Evolutionary conservation across 2,113 vertebrate genomes (phyloP).

Genomic region (Aptenodytes forsteri): DNA sequence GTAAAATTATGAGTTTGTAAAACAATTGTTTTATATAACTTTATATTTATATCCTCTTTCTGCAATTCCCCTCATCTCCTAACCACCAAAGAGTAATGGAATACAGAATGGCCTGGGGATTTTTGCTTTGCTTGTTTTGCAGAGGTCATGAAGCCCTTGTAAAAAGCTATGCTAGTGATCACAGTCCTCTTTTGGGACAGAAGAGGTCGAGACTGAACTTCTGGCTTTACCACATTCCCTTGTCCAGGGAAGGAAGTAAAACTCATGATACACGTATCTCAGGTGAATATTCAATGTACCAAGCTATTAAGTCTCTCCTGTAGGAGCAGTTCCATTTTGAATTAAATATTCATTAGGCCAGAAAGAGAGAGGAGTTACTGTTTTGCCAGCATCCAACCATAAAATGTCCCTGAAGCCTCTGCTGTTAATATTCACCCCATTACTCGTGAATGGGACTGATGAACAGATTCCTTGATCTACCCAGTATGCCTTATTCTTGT

Average conservation of each 20-base stretch:
- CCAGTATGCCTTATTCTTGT: neutral
- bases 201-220: neutral
- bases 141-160: neutral
- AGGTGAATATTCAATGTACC: neutral
- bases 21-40: slow-evolving; percentile 1
- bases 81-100: neutral
- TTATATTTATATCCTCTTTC: neutral
- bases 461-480: neutral
- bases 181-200: neutral
- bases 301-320: neutral
- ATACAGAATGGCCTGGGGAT: neutral
- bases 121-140: neutral
- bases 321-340: neutral
- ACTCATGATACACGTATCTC: neutral
- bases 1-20: slow-evolving; percentile 21
- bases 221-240: neutral
- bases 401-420: neutral
- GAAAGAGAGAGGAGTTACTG: neutral
- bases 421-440: neutral
- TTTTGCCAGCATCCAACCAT: neutral
- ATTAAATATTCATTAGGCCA: slow-evolving; percentile 12
- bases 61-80: neutral
- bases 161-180: neutral
- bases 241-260: neutral
- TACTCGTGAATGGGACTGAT: neutral